A percentile compares a stretch with the other conserved stretches of the same genome.
Conservation (phyloP, 1,140 invertebrate species). For the Cotesia chilonis region DNA sequence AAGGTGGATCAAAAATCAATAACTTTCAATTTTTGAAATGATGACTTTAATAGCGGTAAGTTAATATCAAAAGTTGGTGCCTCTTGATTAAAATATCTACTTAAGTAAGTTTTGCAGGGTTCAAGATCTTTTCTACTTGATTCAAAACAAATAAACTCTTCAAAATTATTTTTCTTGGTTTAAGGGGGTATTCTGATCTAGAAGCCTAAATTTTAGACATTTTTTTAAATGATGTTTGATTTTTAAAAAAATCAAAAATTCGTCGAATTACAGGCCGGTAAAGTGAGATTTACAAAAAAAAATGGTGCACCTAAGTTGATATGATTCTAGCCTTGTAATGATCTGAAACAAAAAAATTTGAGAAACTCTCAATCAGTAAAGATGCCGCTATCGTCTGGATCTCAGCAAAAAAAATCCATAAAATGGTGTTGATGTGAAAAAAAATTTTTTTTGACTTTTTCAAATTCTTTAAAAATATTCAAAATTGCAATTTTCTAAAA, state of each 20-base stretch:
- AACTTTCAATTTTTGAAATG: too few species aligned
- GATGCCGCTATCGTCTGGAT: background rate
- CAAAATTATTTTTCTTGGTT: too few species aligned
- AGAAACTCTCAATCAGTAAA: slow-evolving; percentile 11
- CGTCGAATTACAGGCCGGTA: background rate
- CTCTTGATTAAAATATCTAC: too few species aligned
- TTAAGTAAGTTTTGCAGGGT: too few species aligned
- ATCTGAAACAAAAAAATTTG: background rate
- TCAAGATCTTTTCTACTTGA: too few species aligned
- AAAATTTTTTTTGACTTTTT: slow-evolving; percentile 10
- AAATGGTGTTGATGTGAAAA: background rate
- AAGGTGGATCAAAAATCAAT: too few species aligned
- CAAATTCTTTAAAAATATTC: background rate
- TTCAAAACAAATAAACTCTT: too few species aligned
- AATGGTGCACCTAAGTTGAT: slow-evolving; percentile 5
- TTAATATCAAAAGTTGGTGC: too few species aligned
- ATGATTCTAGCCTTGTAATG: slow-evolving; percentile 6
- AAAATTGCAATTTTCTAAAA: background rate
- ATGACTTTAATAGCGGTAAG: too few species aligned
- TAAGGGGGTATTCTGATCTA: too few species aligned
- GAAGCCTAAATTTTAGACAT: background rate
- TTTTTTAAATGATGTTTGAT: too few species aligned
- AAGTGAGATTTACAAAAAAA: background rate
- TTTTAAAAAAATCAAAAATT: slow-evolving; percentile 4
- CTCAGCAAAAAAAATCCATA: too few species aligned